Base-by-base conservation (phyloP, 2,113 vertebrate genomes). In the Rhinogobius similis region DNA sequence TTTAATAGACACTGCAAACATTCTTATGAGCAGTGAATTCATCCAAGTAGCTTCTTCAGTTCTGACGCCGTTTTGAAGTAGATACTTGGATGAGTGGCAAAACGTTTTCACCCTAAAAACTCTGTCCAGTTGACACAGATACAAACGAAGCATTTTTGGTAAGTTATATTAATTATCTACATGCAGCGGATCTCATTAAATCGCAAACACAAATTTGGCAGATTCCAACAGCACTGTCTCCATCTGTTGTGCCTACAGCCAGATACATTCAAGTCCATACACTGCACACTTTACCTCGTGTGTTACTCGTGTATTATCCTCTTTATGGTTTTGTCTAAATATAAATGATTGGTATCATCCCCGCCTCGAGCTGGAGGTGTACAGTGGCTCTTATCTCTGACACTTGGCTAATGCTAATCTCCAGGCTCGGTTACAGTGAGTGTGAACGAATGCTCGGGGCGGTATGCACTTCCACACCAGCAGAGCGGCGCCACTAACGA, bases 401-500 rank as follows among this genome's bases (percentile, higher is more conserved):
- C 63, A 76, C 66, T 71, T 75, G 71, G 65, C 76, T 73, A 64
- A 23, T 59, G 73, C 73, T 86, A 82, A 87, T 89, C 82, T 88
- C 67, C 63, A 62, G 67, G 68, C 75, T 79, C 82, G 62, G 75
- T 86, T 82, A 84, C 73, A 65, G 67, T 67, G 77, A 77, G 16
- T 24, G 71, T 80, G 67, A 79, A 68, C 82, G 61, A 59, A 79
- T 67, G 68, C 86, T 73, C 0, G n/a, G 38, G 79, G 88, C 76
- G 70, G 70, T 76, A 44, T 61, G 76, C 72, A 75, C 73, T 16
- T 29, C 55, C 55, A 58, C 55, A 58, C 55, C 55, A 80, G 77
- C 82, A 76, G 77, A 78, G 67, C n/a, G 56, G 74, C 32, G 62
- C 79, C 70, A 70, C 81, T 89, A 87, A 89, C 84, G 88, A 87